Percentiles rank a stretch among this genome's conserved stretches.
phyloP scores from a whole-genome alignment of 2,888 invertebrate species.

The Siphonodentalium dalli region DNA sequence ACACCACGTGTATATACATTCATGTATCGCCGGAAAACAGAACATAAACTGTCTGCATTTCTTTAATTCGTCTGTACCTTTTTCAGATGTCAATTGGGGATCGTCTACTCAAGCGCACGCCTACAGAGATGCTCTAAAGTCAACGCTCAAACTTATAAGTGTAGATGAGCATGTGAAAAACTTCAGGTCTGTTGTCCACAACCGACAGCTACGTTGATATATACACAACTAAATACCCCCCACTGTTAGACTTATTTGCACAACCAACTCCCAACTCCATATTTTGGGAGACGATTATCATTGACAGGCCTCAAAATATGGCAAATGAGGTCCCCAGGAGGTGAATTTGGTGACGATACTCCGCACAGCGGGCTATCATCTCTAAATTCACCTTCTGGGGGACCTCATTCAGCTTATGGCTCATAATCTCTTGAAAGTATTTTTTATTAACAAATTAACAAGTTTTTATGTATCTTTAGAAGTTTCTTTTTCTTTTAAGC shows the following conservation, averaged over 20 bases:
- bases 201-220: neutral
- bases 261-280: neutral
- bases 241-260: neutral
- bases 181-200: slow-evolving; percentile 70
- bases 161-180: slow-evolving; percentile 98
- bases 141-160: slow-evolving; percentile 85
- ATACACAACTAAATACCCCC: neutral
- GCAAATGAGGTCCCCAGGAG: too few relatives aligned
- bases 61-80: too few relatives aligned
- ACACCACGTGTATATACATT: too few relatives aligned
- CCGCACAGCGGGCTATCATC: too few relatives aligned
- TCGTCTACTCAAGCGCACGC: slow-evolving; percentile 96
- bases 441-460: too few relatives aligned
- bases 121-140: slow-evolving; percentile 88
- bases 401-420: neutral
- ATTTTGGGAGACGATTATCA: neutral
- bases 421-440: too few relatives aligned
- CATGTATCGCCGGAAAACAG: too few relatives aligned
- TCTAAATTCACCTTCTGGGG: too few relatives aligned
- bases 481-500: too few relatives aligned
- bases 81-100: slow-evolving; percentile 90
- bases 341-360: too few relatives aligned
- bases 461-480: too few relatives aligned
- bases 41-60: too few relatives aligned
- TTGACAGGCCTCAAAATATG: neutral